Evolutionary conservation across 2,113 vertebrate species (phyloP).

Genomic region (Chionis minor): DNA sequence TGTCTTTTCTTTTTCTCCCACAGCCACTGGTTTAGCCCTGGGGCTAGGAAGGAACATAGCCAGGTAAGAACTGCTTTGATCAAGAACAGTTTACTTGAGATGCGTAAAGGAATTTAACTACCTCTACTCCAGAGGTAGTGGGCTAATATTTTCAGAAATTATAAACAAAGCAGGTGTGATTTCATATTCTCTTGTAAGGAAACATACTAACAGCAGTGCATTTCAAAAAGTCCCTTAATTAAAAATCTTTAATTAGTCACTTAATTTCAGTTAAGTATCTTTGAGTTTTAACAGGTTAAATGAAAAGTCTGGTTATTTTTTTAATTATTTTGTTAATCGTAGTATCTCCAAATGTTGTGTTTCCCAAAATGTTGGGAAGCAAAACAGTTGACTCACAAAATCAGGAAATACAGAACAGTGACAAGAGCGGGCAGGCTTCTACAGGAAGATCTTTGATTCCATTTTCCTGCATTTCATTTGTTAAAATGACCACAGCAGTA

Average conservation of each 20-base stretch:
- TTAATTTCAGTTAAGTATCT: background rate
- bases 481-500: background rate
- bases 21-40: slow-evolving; percentile 92
- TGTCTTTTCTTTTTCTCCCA: slow-evolving; percentile 69
- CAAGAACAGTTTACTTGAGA: slow-evolving; percentile 24
- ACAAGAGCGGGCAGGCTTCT: background rate
- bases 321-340: background rate
- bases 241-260: background rate
- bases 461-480: background rate
- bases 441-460: background rate
- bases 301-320: background rate
- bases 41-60: slow-evolving; percentile 88
- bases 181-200: background rate
- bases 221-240: background rate
- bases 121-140: background rate
- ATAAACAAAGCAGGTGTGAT: background rate
- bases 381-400: background rate
- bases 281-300: background rate
- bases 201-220: background rate
- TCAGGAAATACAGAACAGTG: background rate
- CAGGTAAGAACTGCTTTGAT: slow-evolving; percentile 83
- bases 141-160: background rate
- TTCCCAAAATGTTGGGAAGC: background rate
- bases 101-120: slow-evolving; percentile 23
- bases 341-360: background rate